phyloP scores from a whole-genome alignment of 2,888 invertebrate genomes.

The Girardia tigrina region DNA sequence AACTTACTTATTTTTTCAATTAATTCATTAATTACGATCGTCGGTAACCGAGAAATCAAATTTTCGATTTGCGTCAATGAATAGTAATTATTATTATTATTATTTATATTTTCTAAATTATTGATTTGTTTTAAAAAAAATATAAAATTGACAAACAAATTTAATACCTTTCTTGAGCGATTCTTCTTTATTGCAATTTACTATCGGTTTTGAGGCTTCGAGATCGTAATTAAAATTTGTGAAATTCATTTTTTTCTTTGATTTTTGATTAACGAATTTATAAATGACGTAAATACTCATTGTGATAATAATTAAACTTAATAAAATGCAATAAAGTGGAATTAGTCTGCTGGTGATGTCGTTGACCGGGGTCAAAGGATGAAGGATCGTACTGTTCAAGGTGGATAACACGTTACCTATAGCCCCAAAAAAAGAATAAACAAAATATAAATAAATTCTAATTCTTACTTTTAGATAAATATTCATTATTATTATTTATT shows the following conservation, averaged over 20 bases:
- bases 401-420: too few relatives aligned
- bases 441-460: too few relatives aligned
- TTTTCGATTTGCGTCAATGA: background rate
- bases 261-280: background rate
- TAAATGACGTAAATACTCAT: background rate
- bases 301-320: background rate
- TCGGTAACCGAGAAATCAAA: background rate
- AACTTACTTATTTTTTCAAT: conserved; percentile 6
- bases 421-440: too few relatives aligned
- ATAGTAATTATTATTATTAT: too few relatives aligned
- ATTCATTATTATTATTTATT: background rate
- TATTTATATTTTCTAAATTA: too few relatives aligned
- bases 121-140: background rate
- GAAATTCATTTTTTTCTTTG: background rate
- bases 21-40: background rate
- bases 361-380: too few relatives aligned
- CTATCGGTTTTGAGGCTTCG: background rate
- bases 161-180: background rate
- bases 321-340: background rate
- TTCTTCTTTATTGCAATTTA: background rate
- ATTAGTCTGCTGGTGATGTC: conserved; percentile 1
- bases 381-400: too few relatives aligned
- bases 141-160: background rate
- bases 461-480: background rate
- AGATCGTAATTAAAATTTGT: background rate